Evolutionary conservation across 2,113 vertebrate species (phyloP).

Genomic region (Pimephales promelas): DNA sequence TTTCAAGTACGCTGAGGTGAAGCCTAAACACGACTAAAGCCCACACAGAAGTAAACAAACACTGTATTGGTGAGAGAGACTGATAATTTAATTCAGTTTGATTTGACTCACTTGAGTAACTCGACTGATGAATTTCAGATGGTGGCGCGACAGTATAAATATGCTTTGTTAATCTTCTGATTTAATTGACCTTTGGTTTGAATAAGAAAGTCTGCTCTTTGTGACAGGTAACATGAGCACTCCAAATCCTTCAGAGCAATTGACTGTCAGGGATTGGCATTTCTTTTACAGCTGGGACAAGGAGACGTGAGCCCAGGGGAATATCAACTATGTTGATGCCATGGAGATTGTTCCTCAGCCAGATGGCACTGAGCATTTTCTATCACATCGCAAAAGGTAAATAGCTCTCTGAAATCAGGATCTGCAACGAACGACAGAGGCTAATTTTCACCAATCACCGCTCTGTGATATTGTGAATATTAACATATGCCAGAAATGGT

Average conservation of each 20-base stretch:
- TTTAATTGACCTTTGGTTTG: constrained; percentile 37
- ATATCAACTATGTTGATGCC: constrained; percentile 59
- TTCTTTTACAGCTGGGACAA: constrained; percentile 45
- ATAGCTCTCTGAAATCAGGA: background rate
- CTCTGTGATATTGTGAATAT: background rate
- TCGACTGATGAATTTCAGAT: constrained; percentile 27
- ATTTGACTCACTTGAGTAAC: background rate
- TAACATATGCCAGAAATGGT: background rate
- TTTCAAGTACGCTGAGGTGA: constrained; percentile 1
- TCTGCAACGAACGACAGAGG: background rate
- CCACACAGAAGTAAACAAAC: constrained; percentile 11
- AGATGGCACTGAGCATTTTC: constrained; percentile 63
- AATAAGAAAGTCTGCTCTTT: constrained; percentile 2
- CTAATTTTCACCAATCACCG: constrained; percentile 6
- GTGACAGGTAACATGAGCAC: constrained; percentile 20
- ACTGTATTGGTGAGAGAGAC: background rate
- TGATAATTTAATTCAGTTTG: background rate
- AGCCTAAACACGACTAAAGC: background rate
- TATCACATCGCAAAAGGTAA: constrained; percentile 62
- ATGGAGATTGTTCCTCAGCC: constrained; percentile 66
- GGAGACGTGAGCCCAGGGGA: background rate
- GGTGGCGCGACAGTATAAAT: constrained; percentile 2
- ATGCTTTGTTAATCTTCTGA: constrained; percentile 21
- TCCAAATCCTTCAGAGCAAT: constrained; percentile 23
- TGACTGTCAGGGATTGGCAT: constrained; percentile 12